Evolutionary conservation across 1,140 invertebrate genomes (phyloP).

Genomic region (Anagrus nilaparvatae): DNA sequence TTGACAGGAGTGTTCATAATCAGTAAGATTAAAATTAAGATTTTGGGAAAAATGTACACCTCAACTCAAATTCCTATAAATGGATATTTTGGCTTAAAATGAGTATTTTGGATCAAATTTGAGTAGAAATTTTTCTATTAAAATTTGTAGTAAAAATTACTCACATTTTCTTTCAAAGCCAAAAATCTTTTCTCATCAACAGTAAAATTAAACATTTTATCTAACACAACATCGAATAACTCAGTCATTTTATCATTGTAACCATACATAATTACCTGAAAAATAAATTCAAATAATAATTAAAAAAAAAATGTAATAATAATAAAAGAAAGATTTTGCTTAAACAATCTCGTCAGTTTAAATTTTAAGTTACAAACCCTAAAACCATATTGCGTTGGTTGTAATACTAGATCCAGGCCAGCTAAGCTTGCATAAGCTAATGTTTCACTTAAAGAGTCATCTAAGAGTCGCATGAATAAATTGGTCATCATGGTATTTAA

Average conservation of each 20-base stretch:
- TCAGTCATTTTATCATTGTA: constrained; percentile 87
- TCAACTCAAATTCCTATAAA: no score
- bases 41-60: no score
- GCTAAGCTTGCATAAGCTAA: constrained; percentile 84
- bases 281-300: constrained; percentile 17
- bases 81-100: no score
- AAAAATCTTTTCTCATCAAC: constrained; percentile 76
- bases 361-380: constrained; percentile 48
- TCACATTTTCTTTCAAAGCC: constrained; percentile 76
- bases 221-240: constrained; percentile 76
- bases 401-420: constrained; percentile 68
- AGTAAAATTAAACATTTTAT: constrained; percentile 71
- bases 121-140: no score
- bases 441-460: constrained; percentile 87
- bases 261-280: constrained; percentile 70
- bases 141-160: no score
- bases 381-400: constrained; percentile 70
- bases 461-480: constrained; percentile 72
- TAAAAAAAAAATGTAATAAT: constrained; percentile 1
- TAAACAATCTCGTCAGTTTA: constrained; percentile 4
- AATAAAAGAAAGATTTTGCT: no score
- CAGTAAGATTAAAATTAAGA: no score
- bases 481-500: constrained; percentile 68
- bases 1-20: no score
- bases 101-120: no score